These are phyloP conservation scores for Spea bombifrons DNA, from an alignment of 2,113 vertebrate genomes.

Conservation along the genomic window DNA sequence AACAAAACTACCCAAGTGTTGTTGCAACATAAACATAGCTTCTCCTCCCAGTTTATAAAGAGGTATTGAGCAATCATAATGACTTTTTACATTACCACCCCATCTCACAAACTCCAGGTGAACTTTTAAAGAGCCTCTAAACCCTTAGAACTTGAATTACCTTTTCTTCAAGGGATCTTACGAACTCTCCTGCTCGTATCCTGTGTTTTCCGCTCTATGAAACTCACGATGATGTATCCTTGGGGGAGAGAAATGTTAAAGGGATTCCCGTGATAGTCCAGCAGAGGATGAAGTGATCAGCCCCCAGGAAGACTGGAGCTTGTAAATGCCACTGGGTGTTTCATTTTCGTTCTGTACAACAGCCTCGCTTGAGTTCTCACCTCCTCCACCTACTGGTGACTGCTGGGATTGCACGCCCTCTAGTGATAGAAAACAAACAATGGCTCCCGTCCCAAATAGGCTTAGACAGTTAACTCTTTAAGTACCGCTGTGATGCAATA, in stretches of 20 bases:
- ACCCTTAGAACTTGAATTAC: not conserved
- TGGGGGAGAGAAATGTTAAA: slow-evolving; percentile 5
- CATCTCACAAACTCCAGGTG: not conserved
- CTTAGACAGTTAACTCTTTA: not conserved
- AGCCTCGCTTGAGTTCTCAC: not conserved
- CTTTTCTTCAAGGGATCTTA: slow-evolving; percentile 13
- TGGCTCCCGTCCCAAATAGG: not conserved
- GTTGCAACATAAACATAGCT: too few relatives aligned
- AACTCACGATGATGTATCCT: not conserved
- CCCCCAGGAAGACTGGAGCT: slow-evolving; percentile 5
- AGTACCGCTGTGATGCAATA: not conserved
- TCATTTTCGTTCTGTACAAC: not conserved
- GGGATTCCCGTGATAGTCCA: slow-evolving; percentile 4
- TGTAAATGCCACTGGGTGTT: not conserved
- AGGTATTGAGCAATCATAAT: too few relatives aligned
- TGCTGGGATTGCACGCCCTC: not conserved
- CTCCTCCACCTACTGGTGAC: slow-evolving; percentile 20
- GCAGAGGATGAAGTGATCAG: not conserved
- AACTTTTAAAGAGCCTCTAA: not conserved
- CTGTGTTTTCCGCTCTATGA: not conserved
- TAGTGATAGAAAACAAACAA: not conserved
- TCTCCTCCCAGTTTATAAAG: too few relatives aligned
- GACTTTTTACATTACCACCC: not conserved
- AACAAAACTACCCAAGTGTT: too few relatives aligned
- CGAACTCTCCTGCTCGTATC: not conserved